Evolutionary conservation across 2,888 invertebrate genomes (phyloP).

Genomic region (Brachyopa scutellaris): DNA sequence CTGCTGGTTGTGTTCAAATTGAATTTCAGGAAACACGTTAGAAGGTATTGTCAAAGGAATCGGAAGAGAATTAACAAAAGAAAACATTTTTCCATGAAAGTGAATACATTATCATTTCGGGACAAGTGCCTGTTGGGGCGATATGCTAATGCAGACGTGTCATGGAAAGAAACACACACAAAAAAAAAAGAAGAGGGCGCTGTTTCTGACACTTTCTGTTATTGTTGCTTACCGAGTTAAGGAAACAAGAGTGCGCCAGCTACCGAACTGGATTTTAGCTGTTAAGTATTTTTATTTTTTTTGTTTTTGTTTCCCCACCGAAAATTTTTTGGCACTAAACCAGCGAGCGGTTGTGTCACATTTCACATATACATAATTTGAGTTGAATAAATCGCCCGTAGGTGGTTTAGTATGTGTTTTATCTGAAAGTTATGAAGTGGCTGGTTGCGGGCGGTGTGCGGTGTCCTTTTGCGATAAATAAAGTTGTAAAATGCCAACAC

Average conservation of each 20-base stretch:
- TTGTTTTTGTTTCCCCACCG: neutral
- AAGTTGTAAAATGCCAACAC: constrained; percentile 13
- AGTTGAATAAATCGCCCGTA: constrained; percentile 18
- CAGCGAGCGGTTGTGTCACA: constrained; percentile 22
- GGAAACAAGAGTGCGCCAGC: constrained; percentile 9
- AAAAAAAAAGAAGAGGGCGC: neutral
- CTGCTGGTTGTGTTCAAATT: constrained; percentile 37
- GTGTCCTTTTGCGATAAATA: constrained; percentile 11
- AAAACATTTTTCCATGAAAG: constrained; percentile 66
- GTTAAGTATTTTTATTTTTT: neutral
- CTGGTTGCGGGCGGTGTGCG: constrained; percentile 1
- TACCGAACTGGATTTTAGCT: constrained; percentile 17
- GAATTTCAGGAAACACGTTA: constrained; percentile 69
- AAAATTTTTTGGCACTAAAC: constrained; percentile 43
- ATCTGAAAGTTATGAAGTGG: constrained; percentile 17
- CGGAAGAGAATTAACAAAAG: constrained; percentile 70
- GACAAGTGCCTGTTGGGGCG: constrained; percentile 42
- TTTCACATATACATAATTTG: no score
- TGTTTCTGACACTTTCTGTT: constrained; percentile 12
- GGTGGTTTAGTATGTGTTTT: constrained; percentile 36
- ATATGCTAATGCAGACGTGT: constrained; percentile 63
- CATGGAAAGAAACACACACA: constrained; percentile 9
- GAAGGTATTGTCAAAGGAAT: constrained; percentile 69
- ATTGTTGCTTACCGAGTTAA: neutral
- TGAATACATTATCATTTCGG: constrained; percentile 62